These are phyloP conservation scores for Spondyliosoma cantharus DNA, from an alignment of 2,797 vertebrate genomes.

Conservation along the genomic window DNA sequence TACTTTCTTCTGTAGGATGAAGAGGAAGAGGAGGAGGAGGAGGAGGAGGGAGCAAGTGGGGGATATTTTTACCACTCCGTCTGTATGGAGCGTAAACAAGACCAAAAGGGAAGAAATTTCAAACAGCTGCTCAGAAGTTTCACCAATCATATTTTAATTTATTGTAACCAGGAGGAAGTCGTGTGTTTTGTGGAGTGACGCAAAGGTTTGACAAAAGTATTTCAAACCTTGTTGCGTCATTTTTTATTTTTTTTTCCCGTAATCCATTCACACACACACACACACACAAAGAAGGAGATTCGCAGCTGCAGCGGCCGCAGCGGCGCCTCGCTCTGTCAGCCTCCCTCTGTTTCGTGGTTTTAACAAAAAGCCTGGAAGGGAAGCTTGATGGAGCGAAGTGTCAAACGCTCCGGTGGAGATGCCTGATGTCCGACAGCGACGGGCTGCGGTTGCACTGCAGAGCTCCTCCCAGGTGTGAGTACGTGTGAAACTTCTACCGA, in stretches of 20 bases:
- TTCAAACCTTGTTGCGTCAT: neutral
- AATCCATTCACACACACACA: neutral
- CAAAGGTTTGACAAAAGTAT: neutral
- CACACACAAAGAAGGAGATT: constrained; percentile 2
- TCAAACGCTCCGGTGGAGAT: constrained; percentile 57
- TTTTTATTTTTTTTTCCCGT: neutral
- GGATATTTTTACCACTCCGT: constrained; percentile 67
- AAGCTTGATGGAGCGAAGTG: constrained; percentile 44
- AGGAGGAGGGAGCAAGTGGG: constrained; percentile 50
- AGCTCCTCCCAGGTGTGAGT: constrained; percentile 43
- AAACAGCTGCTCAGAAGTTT: constrained; percentile 25
- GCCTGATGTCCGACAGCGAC: constrained; percentile 55
- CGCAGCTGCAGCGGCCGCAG: constrained; percentile 35
- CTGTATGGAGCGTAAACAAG: constrained; percentile 57
- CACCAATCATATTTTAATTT: constrained; percentile 17
- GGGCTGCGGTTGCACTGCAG: constrained; percentile 31
- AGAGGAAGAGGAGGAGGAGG: constrained; percentile 58
- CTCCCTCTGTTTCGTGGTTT: constrained; percentile 22
- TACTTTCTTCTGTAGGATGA: constrained; percentile 65
- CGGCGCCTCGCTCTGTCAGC: constrained; percentile 21
- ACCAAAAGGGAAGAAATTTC: constrained; percentile 51
- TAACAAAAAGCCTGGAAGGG: constrained; percentile 37
- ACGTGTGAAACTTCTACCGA: constrained; percentile 7
- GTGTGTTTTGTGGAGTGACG: neutral
- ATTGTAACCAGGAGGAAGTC: neutral